These are phyloP conservation scores for Blomia tropicalis DNA, from an alignment of 2,888 invertebrate species.

Conservation along the genomic window DNA sequence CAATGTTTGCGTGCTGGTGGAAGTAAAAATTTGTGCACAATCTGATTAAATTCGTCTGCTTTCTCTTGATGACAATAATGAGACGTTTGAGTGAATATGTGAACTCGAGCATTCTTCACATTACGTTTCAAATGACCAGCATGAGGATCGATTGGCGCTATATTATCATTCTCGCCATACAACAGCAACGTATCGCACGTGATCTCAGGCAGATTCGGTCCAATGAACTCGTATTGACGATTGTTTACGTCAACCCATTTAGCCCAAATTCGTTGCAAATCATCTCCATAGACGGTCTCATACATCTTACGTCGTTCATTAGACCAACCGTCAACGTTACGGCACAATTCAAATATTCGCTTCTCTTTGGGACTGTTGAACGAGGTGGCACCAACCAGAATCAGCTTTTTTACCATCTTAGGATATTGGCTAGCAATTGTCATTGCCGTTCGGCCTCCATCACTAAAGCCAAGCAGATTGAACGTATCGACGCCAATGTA, in stretches of 20 bases:
- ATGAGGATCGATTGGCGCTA: conserved; percentile 51
- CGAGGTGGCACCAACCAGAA: conserved; percentile 61
- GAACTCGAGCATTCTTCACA: conserved; percentile 50
- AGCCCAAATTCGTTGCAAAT: conserved; percentile 32
- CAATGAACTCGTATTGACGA: conserved; percentile 39
- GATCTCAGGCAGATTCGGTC: conserved; percentile 43
- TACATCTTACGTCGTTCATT: conserved; percentile 56
- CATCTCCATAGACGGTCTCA: conserved; percentile 54
- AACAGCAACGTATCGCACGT: conserved; percentile 60
- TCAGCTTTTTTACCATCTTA: conserved; percentile 49
- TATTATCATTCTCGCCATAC: conserved; percentile 59
- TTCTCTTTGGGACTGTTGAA: conserved; percentile 54
- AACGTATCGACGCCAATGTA: conserved; percentile 47
- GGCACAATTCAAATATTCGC: conserved; percentile 41
- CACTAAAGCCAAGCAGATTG: conserved; percentile 73
- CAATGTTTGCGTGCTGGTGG: too few relatives aligned
- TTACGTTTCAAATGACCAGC: conserved; percentile 52
- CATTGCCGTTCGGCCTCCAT: conserved; percentile 62
- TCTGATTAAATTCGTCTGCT: conserved; percentile 58
- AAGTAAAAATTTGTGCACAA: conserved; percentile 49
- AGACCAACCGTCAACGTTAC: conserved; percentile 51
- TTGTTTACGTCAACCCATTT: conserved; percentile 42
- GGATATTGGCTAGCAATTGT: conserved; percentile 56
- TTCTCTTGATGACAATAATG: conserved; percentile 69
- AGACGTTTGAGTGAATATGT: conserved; percentile 61